Percentiles rank a stretch among this genome's conserved stretches.
Evolutionary conservation across 1,140 invertebrate genomes (phyloP).

Genomic region (Brachionus asplanchnoidis): DNA sequence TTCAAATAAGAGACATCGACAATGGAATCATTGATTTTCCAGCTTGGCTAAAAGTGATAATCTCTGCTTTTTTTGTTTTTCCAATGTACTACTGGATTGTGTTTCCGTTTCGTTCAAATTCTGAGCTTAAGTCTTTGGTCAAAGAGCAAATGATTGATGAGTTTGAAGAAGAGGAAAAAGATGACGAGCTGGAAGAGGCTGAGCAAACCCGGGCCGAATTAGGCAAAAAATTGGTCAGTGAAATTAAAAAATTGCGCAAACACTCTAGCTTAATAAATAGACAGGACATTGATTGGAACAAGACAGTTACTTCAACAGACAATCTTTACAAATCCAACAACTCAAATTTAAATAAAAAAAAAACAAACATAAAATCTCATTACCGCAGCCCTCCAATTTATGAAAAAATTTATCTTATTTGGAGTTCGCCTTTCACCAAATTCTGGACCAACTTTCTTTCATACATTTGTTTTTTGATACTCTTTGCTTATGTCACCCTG

Average conservation of each 20-base stretch:
- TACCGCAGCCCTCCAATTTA: neutral
- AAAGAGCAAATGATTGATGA: neutral
- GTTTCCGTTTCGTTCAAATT: constrained; percentile 45
- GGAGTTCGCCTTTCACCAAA: constrained; percentile 54
- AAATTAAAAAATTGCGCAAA: constrained; percentile 37
- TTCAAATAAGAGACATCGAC: constrained; percentile 53
- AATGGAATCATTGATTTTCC: constrained; percentile 52
- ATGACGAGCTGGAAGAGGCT: constrained; percentile 21
- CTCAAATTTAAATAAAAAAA: neutral
- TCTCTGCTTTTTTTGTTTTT: constrained; percentile 55
- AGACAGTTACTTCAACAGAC: neutral
- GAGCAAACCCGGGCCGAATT: constrained; percentile 29
- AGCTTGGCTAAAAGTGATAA: constrained; percentile 54
- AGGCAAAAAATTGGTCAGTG: constrained; percentile 20
- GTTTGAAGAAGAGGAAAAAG: neutral
- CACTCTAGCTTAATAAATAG: neutral
- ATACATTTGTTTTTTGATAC: constrained; percentile 53
- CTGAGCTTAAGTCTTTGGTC: neutral
- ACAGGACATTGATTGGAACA: neutral
- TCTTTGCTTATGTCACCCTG: constrained; percentile 55
- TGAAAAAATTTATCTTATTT: constrained; percentile 47
- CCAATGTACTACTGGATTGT: constrained; percentile 58
- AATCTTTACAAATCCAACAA: neutral
- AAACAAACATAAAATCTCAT: neutral
- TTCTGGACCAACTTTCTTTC: constrained; percentile 55